Evolutionary conservation across 2,888 invertebrate genomes (phyloP), one percentile per base, ranked within the genome.

Genomic region (Polydrusus pterygomalis): DNA sequence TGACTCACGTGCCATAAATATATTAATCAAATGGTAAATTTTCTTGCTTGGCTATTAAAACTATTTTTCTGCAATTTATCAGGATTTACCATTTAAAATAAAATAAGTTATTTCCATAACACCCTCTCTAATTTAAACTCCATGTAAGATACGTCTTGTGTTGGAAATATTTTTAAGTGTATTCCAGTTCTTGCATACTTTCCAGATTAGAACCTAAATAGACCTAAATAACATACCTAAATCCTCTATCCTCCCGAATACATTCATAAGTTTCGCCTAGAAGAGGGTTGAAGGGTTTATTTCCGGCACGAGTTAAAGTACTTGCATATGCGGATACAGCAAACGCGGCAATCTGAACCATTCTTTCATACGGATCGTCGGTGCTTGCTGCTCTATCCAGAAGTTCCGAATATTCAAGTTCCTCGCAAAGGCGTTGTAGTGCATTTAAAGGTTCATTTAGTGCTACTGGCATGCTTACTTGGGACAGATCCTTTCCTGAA

Each of bases 401-500:
- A 38, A 96, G 89, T 83, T 95, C 95, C 5, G 93, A 93, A 88
- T 96, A 96, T 84, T 96, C 95, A 69, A 96, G 88, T 85, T 96
- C 95, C 84, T 96, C 95, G 89, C 95, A 95, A 49, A 96, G 89
- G 54, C 95, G 89, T 90, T 94, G 95, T 70, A 95, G 88, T 89
- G 94, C 94, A 83, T 94, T 94, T 0, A 96, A 89, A 0, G 96
- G 96, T 86, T 96, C 95, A 85, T 96, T 96, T 79, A 96, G 90
- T 1, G 94, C 94, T 54, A 96, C 95, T 0, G 95, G 96, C 95
- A 95, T 95, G 76, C 95, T 95, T 58, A 96, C 93, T 87, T 95
- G 95, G 17, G 94, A 94, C 74, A 96, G 88, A 87, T 96, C 96
- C 87, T 95, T 95, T 38, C 75, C 75, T 75, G 49, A 6, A 34